Evolutionary conservation across 2,888 invertebrate species (phyloP).

Genomic region (Thalpophila matura): DNA sequence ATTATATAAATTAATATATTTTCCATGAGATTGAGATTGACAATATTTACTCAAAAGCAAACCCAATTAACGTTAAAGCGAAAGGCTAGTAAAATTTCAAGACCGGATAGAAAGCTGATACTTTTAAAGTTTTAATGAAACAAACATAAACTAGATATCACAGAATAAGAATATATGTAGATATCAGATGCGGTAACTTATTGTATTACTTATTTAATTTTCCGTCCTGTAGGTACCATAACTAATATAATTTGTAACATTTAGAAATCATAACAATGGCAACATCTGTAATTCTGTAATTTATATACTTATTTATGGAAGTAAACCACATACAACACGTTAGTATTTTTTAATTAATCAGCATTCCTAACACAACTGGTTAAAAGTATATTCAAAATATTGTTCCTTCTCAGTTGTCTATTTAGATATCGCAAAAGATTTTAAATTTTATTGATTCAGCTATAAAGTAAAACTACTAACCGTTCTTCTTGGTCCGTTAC

Average conservation of each 20-base stretch:
- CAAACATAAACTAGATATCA: no score
- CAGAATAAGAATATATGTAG: slow-evolving; percentile 25
- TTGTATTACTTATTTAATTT: not conserved
- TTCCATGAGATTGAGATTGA: no score
- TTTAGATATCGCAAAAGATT: not conserved
- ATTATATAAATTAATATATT: no score
- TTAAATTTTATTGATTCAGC: slow-evolving; percentile 31
- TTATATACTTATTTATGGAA: not conserved
- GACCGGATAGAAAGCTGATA: slow-evolving; percentile 61
- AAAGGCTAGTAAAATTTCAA: slow-evolving; percentile 21
- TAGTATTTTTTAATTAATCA: slow-evolving; percentile 3
- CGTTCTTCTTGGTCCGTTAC: slow-evolving; percentile 73
- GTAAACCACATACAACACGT: not conserved
- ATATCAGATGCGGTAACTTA: not conserved
- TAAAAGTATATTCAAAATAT: not conserved
- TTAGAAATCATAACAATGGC: slow-evolving; percentile 2
- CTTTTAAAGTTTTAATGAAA: not conserved
- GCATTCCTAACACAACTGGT: not conserved
- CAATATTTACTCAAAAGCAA: no score
- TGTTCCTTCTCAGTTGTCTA: not conserved
- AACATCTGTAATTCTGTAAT: not conserved
- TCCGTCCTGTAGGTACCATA: not conserved
- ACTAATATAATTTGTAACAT: not conserved
- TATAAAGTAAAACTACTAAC: slow-evolving; percentile 71
- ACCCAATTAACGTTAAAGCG: not conserved